Percentiles rank a stretch among this genome's conserved stretches.
phyloP scores from a whole-genome alignment of 2,888 invertebrate species.

The Rhagophthalmus giganteus region DNA sequence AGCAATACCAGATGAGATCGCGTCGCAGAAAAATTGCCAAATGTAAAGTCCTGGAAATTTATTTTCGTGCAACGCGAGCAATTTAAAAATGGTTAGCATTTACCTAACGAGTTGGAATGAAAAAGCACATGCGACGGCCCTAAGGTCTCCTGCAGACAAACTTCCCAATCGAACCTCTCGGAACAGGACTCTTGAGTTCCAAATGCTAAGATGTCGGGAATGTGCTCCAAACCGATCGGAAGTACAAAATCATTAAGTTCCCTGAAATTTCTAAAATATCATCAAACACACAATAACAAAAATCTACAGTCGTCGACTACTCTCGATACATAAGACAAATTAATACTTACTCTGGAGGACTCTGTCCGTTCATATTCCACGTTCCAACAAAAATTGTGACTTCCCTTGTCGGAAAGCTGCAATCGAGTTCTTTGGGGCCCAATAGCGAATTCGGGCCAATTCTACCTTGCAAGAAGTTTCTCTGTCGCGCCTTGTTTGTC shows the following conservation, averaged over 20 bases:
- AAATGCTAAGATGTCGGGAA: conserved; percentile 89
- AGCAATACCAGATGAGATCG: conserved; percentile 96
- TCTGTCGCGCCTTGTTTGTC: conserved; percentile 77
- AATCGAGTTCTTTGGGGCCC: conserved; percentile 82
- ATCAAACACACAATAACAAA: too few relatives aligned
- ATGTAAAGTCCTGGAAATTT: conserved; percentile 74
- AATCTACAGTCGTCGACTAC: too few relatives aligned
- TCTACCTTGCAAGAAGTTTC: conserved; percentile 79
- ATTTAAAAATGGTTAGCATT: neutral
- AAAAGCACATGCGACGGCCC: conserved; percentile 91
- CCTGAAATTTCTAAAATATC: conserved; percentile 53
- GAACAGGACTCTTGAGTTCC: conserved; percentile 93
- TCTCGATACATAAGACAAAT: neutral
- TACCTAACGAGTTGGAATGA: conserved; percentile 80
- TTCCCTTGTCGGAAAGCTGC: conserved; percentile 83
- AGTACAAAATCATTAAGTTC: conserved; percentile 89
- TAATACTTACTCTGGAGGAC: conserved; percentile 71
- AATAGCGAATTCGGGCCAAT: conserved; percentile 79
- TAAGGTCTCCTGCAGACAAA: conserved; percentile 87
- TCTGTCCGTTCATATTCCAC: conserved; percentile 97
- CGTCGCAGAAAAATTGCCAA: conserved; percentile 84
- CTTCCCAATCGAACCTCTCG: conserved; percentile 86
- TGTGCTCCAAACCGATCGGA: conserved; percentile 80
- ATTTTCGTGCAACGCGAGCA: conserved; percentile 12
- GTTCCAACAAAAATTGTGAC: conserved; percentile 88